Evolutionary conservation across 2,888 invertebrate genomes (phyloP), one percentile per base, ranked within the genome.

Genomic region (Oxyteleia sp.): DNA sequence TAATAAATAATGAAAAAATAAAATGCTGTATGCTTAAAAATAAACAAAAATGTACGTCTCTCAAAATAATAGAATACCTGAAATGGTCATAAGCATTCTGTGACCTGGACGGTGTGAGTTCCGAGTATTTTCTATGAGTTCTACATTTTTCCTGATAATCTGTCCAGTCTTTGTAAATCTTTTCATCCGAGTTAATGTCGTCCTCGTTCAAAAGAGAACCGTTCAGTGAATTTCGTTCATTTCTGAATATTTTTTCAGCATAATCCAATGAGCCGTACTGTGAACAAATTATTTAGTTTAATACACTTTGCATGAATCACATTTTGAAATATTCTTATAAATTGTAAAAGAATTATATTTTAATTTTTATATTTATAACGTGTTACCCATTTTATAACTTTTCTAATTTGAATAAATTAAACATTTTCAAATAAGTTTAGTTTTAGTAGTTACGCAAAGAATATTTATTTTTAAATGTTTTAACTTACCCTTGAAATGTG

Each of bases 401-500:
- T n/a, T n/a, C n/a, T n/a, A n/a, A 38, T 13, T 76, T 66, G 32
- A 8, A 32, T 8, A 32, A 32, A 32, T 32, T 32, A 93, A 93
- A 94, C 94, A 83, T 92, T 32, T 32, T 10, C 32, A 32, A 32
- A 7, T 32, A 4, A 8, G 32, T 32, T 32, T 32, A 32, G 3
- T 32, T 32, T 32, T 10, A 32, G n/a, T n/a, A n/a, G n/a, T n/a
- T n/a, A n/a, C n/a, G n/a, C n/a, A n/a, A n/a, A n/a, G n/a, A 35
- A 35, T 5, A 35, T 35, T 35, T 93, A 80, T 94, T 94, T 90
- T 94, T 94, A 90, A 94, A 94, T 88, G 94, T 68, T 92, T 53
- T 47, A 45, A 86, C 88, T 89, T 91, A 95, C 95, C 94, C 95
- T 95, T 78, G 95, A 94, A 90, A 95, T 94, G 90, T 95, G 94